Percentiles rank a stretch among this genome's conserved stretches.
phyloP scores from a whole-genome alignment of 2,888 invertebrate genomes.

The Eudemis profundana region DNA sequence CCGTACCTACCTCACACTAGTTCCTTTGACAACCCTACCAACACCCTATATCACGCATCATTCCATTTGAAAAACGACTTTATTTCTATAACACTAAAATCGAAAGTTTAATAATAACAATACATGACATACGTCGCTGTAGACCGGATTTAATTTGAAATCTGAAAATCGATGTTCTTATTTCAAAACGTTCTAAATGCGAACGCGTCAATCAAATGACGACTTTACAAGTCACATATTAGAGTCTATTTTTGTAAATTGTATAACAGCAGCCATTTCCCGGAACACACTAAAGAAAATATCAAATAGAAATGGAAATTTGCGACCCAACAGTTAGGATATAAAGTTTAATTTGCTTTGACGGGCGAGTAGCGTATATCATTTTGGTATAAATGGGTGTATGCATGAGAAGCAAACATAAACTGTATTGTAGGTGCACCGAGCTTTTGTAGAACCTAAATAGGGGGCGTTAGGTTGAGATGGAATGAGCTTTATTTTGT shows the following conservation, averaged over 20 bases:
- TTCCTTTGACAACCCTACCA: conserved; percentile 56
- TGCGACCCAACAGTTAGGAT: conserved; percentile 51
- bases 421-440: conserved; percentile 78
- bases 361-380: conserved; percentile 54
- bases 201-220: conserved; percentile 47
- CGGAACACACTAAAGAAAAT: conserved; percentile 58
- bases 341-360: conserved; percentile 65
- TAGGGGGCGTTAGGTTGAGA: conserved; percentile 56
- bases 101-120: neutral
- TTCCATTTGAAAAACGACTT: conserved; percentile 50
- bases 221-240: conserved; percentile 48
- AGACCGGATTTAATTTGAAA: conserved; percentile 58
- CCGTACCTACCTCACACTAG: conserved; percentile 77
- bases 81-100: conserved; percentile 47
- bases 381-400: conserved; percentile 66
- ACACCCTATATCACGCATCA: conserved; percentile 47
- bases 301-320: conserved; percentile 55
- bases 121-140: conserved; percentile 52
- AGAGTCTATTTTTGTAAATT: conserved; percentile 52
- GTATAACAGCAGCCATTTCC: conserved; percentile 49
- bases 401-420: conserved; percentile 76
- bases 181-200: conserved; percentile 57
- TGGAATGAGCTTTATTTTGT: conserved; percentile 59
- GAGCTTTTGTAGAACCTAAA: conserved; percentile 76
- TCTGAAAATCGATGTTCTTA: conserved; percentile 65